These are phyloP conservation scores for Anhinga anhinga DNA, from an alignment of 2,113 vertebrate species.

Conservation along the genomic window DNA sequence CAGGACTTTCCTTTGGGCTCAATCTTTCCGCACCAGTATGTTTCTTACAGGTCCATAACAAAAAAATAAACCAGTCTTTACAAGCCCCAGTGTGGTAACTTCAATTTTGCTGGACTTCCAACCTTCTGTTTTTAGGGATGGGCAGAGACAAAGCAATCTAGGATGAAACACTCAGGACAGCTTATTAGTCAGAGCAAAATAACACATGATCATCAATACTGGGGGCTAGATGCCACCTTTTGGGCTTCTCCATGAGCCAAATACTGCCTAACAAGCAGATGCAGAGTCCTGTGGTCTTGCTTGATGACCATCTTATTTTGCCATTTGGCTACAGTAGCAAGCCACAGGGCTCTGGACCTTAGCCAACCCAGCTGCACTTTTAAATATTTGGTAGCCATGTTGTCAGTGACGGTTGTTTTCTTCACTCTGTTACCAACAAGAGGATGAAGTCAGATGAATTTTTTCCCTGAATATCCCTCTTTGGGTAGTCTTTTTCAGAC, in stretches of 20 bases:
- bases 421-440: background rate
- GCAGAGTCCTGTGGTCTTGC: background rate
- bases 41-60: background rate
- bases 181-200: background rate
- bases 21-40: background rate
- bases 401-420: background rate
- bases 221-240: background rate
- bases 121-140: background rate
- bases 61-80: background rate
- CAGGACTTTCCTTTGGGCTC: background rate
- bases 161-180: background rate
- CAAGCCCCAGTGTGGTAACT: background rate
- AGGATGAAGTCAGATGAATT: background rate
- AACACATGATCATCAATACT: background rate
- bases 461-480: background rate
- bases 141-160: background rate
- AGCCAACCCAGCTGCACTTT: background rate
- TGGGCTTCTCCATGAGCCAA: background rate
- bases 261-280: background rate
- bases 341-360: background rate
- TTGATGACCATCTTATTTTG: background rate
- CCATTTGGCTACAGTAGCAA: background rate
- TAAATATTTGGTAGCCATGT: background rate
- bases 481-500: background rate
- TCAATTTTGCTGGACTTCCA: background rate